A percentile compares a stretch with the other conserved stretches of the same genome.
phyloP scores from a whole-genome alignment of 2,888 invertebrate species.

The Scaptomyza tumidula region DNA sequence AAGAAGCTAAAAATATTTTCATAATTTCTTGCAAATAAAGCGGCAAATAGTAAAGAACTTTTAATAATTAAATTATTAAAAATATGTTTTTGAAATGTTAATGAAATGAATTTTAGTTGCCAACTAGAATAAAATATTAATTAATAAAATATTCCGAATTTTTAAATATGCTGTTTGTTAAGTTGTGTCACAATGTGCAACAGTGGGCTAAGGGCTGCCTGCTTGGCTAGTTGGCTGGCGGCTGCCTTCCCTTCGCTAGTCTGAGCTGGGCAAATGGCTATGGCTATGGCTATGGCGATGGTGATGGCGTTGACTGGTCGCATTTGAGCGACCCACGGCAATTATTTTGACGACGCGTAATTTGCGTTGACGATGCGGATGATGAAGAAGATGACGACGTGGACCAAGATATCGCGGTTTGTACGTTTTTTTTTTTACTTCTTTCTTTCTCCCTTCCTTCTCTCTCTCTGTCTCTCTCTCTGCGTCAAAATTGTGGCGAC shows the following conservation, averaged over 20 bases:
- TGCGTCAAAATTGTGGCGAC: slow-evolving; percentile 65
- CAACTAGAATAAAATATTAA: no score
- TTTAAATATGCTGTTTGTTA: background rate
- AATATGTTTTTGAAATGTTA: no score
- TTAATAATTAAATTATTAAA: no score
- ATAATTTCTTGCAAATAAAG: no score
- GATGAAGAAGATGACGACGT: slow-evolving; percentile 60
- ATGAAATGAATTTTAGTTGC: no score
- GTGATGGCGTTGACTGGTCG: slow-evolving; percentile 36
- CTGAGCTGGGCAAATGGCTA: slow-evolving; percentile 2
- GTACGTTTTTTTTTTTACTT: background rate
- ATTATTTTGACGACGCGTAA: slow-evolving; percentile 78
- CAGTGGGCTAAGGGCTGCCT: slow-evolving; percentile 30
- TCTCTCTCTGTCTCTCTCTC: no score
- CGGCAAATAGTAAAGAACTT: no score
- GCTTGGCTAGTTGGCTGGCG: slow-evolving; percentile 20
- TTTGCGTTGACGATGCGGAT: slow-evolving; percentile 72
- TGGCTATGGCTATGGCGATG: slow-evolving; percentile 5
- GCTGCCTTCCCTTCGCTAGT: background rate
- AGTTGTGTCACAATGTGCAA: slow-evolving; percentile 33
- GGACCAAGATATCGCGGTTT: slow-evolving; percentile 56
- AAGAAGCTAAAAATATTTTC: no score
- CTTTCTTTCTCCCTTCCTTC: slow-evolving; percentile 30
- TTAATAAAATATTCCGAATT: background rate
- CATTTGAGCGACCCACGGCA: slow-evolving; percentile 73